Evolutionary conservation across 2,888 invertebrate genomes (phyloP).

Genomic region (Tenthredo mesomela): DNA sequence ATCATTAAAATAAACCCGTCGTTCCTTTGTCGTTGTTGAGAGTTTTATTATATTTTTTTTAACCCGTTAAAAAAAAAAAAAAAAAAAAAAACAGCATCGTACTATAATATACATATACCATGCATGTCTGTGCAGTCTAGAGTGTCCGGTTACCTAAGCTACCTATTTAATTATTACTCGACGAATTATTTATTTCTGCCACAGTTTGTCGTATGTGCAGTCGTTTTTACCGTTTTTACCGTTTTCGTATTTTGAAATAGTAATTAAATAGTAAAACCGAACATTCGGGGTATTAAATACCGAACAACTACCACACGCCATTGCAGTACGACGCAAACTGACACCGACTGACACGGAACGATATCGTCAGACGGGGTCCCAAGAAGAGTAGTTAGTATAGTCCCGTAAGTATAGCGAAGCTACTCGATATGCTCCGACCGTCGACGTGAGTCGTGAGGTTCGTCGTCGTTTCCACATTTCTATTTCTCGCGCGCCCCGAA

Average conservation of each 20-base stretch:
- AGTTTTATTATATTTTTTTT: background rate
- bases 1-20: no score
- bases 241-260: background rate
- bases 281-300: background rate
- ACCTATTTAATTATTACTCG: background rate
- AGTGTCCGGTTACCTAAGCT: background rate
- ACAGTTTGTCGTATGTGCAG: background rate
- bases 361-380: background rate
- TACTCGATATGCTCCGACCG: background rate
- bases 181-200: no score
- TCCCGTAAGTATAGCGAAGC: background rate
- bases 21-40: background rate
- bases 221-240: background rate
- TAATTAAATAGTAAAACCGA: background rate
- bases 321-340: constrained; percentile 1
- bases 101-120: no score
- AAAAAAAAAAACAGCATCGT: background rate
- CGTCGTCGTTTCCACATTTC: constrained; percentile 8
- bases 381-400: no score
- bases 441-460: background rate
- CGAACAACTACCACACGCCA: constrained; percentile 19
- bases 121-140: no score
- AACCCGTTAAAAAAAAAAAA: background rate
- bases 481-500: constrained; percentile 4
- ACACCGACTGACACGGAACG: constrained; percentile 46